Percentiles rank a stretch among this genome's conserved stretches.
These are phyloP conservation scores for Coleophora flavipennella DNA, from an alignment of 2,888 invertebrate species.

Conservation along the genomic window DNA sequence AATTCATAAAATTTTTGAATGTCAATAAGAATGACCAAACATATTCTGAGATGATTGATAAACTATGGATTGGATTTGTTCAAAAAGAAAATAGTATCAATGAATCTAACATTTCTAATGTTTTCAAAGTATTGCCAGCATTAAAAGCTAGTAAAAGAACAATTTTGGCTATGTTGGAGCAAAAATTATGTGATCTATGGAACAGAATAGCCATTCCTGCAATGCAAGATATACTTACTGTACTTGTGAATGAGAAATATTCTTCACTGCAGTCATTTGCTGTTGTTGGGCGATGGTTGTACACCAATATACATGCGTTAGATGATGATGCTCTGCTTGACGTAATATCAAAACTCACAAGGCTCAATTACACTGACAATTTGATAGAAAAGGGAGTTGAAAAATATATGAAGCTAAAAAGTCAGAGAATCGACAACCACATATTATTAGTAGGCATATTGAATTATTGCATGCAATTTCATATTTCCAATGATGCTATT, in stretches of 20 bases:
- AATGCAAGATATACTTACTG: constrained; percentile 62
- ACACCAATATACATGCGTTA: constrained; percentile 72
- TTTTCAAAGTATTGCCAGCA: constrained; percentile 71
- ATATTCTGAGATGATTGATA: constrained; percentile 71
- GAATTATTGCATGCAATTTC: constrained; percentile 74
- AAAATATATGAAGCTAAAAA: constrained; percentile 73
- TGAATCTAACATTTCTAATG: constrained; percentile 67
- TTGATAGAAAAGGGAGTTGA: constrained; percentile 73
- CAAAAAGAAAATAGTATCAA: constrained; percentile 71
- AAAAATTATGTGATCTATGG: constrained; percentile 71
- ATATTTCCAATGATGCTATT: constrained; percentile 69
- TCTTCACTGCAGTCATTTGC: constrained; percentile 51
- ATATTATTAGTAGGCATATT: constrained; percentile 74
- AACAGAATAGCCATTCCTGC: constrained; percentile 58
- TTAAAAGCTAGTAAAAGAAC: constrained; percentile 74
- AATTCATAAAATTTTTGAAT: constrained; percentile 69
- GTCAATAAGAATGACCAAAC: constrained; percentile 53
- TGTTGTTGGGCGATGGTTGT: constrained; percentile 69
- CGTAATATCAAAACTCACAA: constrained; percentile 67
- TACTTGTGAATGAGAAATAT: constrained; percentile 49
- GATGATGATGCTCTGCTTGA: constrained; percentile 71
- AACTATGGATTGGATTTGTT: constrained; percentile 77
- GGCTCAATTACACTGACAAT: constrained; percentile 68
- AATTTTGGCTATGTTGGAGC: constrained; percentile 71
- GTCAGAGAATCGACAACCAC: constrained; percentile 53